Evolutionary conservation across 2,113 vertebrate genomes (phyloP), one percentile per base, ranked within the genome.

Genomic region (Hemibagrus wyckioides): DNA sequence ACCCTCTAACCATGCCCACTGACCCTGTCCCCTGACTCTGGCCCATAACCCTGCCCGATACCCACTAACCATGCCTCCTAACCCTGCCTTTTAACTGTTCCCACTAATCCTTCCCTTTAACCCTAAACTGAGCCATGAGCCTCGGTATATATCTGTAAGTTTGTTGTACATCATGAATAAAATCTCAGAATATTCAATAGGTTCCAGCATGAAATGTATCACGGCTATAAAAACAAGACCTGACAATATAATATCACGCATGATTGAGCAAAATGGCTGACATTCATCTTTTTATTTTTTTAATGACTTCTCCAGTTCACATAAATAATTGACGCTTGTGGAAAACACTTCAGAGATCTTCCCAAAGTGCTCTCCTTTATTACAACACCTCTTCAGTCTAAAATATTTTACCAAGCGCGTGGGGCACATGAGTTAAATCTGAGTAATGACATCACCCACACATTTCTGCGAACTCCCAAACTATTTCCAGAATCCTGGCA

Each of bases 391-490:
- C 33, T 33, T 33, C 11, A 67, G 36, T 44, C 23, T 44, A 13
- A 76, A 61, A 63, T 85, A 59, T 57, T 59, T 76, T 30, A 14
- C 10, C 54, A 76, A 30, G 83, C 17, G 61, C 17, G 10, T n/a
- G 23, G 13, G 80, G 39, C 7, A 23, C 56, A 82, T 44, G 56
- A 63, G 39, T 83, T 83, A 67, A 65, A 67, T 33, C 81, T 67
- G 39, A 48, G 59, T 50, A 19, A 30, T 52, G 48, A 52, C 76
- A 52, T 79, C 76, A 79, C 6, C 7, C 76, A 54, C n/a, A 33
- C 0, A 54, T 52, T 54, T 79, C 73, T 30, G 54, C 3, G 21
- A 79, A 79, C 76, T 54, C 69, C 69, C 21, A 19, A 30, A 79
- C 7, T 33, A 33, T 79, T 76, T 75, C 39, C 9, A 30, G 19